Conservation (phyloP, 2,113 vertebrate genomes). For the Chlamydotis undulata region DNA sequence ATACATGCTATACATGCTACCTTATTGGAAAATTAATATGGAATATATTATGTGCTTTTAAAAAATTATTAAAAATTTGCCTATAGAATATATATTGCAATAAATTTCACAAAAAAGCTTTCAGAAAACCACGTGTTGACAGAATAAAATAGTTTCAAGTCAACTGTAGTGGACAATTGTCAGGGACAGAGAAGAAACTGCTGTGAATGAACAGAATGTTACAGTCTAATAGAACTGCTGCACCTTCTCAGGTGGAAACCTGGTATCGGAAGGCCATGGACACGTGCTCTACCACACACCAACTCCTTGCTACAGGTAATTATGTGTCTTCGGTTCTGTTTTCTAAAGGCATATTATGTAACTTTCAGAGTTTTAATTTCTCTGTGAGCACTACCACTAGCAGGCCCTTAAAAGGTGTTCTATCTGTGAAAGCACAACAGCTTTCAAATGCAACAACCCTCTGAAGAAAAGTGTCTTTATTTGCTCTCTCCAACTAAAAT, state of each 20-base stretch:
- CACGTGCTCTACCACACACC: conserved; percentile 85
- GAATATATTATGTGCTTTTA: not conserved
- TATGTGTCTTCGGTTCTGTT: not conserved
- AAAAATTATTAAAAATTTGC: not conserved
- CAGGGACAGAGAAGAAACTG: not conserved
- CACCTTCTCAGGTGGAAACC: conserved; percentile 80
- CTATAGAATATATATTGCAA: not conserved
- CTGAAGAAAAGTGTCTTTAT: not conserved
- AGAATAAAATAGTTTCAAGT: not conserved
- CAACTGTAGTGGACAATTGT: not conserved
- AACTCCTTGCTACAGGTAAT: conserved; percentile 85
- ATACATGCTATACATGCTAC: accelerated
- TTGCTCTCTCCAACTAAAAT: not conserved
- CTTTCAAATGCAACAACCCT: not conserved
- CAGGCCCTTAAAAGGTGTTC: not conserved
- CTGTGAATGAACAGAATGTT: not conserved
- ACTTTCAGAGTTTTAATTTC: not conserved
- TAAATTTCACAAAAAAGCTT: not conserved
- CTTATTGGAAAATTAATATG: not conserved
- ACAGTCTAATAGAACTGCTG: not conserved
- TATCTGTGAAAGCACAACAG: not conserved
- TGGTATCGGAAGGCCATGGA: conserved; percentile 87
- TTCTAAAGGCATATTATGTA: not conserved
- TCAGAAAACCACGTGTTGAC: not conserved
- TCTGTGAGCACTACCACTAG: not conserved